Evolutionary conservation across 1,140 invertebrate genomes (phyloP).

Genomic region (Episyrphus balteatus): DNA sequence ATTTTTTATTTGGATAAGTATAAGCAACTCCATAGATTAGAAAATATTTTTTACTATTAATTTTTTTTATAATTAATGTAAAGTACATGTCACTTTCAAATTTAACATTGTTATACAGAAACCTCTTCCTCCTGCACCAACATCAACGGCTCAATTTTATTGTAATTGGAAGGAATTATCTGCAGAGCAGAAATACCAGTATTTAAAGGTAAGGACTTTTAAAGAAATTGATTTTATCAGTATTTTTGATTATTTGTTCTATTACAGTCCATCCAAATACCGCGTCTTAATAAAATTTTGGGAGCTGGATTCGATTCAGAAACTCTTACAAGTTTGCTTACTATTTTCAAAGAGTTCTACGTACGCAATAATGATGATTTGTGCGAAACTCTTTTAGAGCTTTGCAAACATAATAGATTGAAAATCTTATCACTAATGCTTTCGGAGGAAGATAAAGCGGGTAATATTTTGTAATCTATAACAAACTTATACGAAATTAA

Average conservation of each 20-base stretch:
- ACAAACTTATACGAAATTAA: too few relatives aligned
- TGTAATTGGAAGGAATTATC: conserved; percentile 29
- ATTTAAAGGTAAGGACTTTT: conserved; percentile 11
- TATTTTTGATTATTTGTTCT: neutral
- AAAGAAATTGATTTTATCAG: neutral
- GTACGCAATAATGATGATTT: conserved; percentile 24
- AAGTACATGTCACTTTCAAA: too few relatives aligned
- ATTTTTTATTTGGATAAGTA: too few relatives aligned
- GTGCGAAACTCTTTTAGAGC: conserved; percentile 17
- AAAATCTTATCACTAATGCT: conserved; percentile 25
- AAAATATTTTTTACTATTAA: too few relatives aligned
- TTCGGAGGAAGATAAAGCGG: conserved; percentile 20
- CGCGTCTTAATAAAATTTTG: conserved; percentile 22
- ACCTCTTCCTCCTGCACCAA: conserved; percentile 16
- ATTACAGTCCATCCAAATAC: conserved; percentile 21
- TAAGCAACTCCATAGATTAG: too few relatives aligned
- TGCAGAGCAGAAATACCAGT: conserved; percentile 24
- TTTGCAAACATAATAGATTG: conserved; percentile 26
- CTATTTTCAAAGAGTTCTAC: conserved; percentile 23
- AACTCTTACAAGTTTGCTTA: conserved; percentile 20
- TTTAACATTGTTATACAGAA: too few relatives aligned
- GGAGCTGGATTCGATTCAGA: conserved; percentile 30
- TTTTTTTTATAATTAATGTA: too few relatives aligned
- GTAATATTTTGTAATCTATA: too few relatives aligned
- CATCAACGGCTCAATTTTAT: conserved; percentile 29